These are phyloP conservation scores for Parasteatoda tepidariorum DNA, from an alignment of 1,140 invertebrate species.

Conservation along the genomic window DNA sequence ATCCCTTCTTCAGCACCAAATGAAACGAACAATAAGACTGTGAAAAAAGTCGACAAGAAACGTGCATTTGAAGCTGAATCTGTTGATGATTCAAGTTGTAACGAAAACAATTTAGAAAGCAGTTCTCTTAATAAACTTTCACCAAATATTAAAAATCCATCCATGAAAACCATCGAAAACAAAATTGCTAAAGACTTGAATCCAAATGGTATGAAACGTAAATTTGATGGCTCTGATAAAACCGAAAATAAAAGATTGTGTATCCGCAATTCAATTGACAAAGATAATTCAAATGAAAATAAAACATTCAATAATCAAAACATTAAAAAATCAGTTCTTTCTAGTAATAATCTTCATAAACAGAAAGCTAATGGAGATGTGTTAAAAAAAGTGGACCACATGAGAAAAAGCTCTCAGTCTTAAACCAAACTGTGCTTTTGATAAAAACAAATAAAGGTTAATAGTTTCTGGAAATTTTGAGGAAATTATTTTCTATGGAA, in stretches of 20 bases:
- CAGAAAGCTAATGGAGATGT: constrained; percentile 35
- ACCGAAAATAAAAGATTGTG: constrained; percentile 5
- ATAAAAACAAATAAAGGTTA: constrained; percentile 15
- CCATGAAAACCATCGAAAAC: background rate
- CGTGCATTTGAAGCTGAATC: too few species aligned
- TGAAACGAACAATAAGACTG: too few species aligned
- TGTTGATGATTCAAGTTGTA: background rate
- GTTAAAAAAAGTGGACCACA: constrained; percentile 26
- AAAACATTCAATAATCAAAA: constrained; percentile 23
- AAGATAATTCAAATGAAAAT: constrained; percentile 29
- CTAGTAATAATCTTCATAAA: constrained; percentile 14
- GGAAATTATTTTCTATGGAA: too few species aligned
- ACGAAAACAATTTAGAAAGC: background rate
- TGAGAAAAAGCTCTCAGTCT: constrained; percentile 23
- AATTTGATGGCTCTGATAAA: background rate
- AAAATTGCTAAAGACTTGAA: background rate
- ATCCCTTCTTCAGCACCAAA: too few species aligned
- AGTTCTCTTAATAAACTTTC: background rate
- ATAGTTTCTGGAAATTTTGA: too few species aligned
- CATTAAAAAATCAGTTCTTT: background rate
- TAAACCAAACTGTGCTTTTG: constrained; percentile 4
- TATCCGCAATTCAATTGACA: background rate
- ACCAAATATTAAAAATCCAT: constrained; percentile 1
- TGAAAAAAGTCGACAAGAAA: too few species aligned
- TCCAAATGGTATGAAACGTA: constrained; percentile 18